Base-by-base conservation (phyloP, 2,888 invertebrate species). In the Ophioninae sp. region DNA sequence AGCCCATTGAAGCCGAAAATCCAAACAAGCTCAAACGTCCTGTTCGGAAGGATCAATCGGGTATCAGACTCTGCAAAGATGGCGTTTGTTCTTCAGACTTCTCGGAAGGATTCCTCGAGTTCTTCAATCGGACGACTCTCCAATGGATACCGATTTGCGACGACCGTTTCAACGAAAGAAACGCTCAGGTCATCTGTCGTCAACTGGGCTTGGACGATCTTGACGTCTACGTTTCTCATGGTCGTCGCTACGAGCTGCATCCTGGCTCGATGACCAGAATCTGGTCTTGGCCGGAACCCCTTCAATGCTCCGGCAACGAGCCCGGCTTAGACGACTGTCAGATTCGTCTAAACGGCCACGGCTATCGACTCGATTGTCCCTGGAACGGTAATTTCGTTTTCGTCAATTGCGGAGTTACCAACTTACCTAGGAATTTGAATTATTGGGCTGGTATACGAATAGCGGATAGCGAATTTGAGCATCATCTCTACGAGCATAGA, bases 81-180 rank as follows among this genome's bases (percentile, higher is more conserved):
- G 94, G 94, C 81, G 96, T 96, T 89, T 97, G 96, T 74, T 93
- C 94, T 44, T 93, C 89, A 88, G 94, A 95, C 0, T 93, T 94
- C 0, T 95, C 94, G 80, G 95, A 95, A 88, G 93, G 92, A 6
- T 99, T 99, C 90, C 93, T 99, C 82, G 98, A 99, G 93, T 97
- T 98, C 91, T 99, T 97, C 91, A 99, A 99, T 90, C 95, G 95
- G 87, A 99, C 99, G 1, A 98, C 99, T 0, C 94, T 98, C 21
- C 99, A 99, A 90, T 99, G 99, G 98, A 97, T 99, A 56, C 98
- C 99, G 0, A 96, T 99, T 93, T 99, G 99, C 93, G 99, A 99
- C 93, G 95, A 95, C 65, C 95, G 98, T 82, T 99, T 99, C 92
- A 99, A 99, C 0, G 98, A 99, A 92, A 95, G 99, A 88, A 99